Conservation (phyloP, 2,888 invertebrate genomes). For the Rapana venosa region DNA sequence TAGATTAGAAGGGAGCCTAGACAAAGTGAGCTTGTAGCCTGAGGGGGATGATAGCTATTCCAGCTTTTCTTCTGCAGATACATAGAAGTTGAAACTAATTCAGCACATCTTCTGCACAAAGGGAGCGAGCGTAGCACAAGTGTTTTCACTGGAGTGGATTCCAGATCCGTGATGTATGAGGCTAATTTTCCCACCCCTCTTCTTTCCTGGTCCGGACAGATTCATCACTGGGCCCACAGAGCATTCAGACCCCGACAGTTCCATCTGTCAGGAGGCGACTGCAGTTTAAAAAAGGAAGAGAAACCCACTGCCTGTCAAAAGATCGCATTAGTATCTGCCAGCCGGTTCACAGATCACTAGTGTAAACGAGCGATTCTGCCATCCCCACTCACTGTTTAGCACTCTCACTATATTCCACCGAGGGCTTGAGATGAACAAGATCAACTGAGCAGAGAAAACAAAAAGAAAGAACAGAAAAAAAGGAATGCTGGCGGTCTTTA, state of each 20-base stretch:
- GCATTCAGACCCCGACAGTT: slow-evolving; percentile 41
- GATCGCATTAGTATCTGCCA: slow-evolving; percentile 41
- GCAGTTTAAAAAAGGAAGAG: not conserved
- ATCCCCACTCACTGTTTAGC: slow-evolving; percentile 39
- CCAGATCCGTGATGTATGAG: slow-evolving; percentile 44
- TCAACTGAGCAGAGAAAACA: not conserved
- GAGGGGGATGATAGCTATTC: too few relatives aligned
- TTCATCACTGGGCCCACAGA: slow-evolving; percentile 40
- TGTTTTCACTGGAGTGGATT: slow-evolving; percentile 30
- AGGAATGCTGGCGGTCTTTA: not conserved
- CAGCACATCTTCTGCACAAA: not conserved
- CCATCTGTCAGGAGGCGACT: slow-evolving; percentile 40
- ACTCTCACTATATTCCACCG: not conserved
- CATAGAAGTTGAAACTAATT: slow-evolving; percentile 14
- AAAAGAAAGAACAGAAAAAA: not conserved
- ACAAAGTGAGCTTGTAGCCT: too few relatives aligned
- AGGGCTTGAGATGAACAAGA: too few relatives aligned
- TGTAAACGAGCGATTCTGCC: slow-evolving; percentile 41
- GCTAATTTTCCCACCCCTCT: slow-evolving; percentile 42
- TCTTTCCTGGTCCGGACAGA: slow-evolving; percentile 41
- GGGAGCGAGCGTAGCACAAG: too few relatives aligned
- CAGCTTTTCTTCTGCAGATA: not conserved
- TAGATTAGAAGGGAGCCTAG: too few relatives aligned
- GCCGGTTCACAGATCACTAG: slow-evolving; percentile 21
- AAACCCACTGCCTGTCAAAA: slow-evolving; percentile 27